phyloP scores from a whole-genome alignment of 2,888 invertebrate genomes.

The Apotomis betuletana region DNA sequence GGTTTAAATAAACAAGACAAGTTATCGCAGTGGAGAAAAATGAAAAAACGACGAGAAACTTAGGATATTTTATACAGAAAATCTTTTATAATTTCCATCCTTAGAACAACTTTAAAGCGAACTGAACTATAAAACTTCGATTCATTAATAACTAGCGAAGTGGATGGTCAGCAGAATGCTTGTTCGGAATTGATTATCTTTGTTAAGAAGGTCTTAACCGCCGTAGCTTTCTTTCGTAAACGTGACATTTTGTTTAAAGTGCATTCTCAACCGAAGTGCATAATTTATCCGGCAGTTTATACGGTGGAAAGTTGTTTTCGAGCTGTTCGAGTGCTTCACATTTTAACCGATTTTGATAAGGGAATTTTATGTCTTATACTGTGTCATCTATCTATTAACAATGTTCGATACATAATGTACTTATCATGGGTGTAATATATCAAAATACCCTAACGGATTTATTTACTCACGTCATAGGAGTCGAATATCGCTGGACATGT shows the following conservation, averaged over 20 bases:
- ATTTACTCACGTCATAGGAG: too few relatives aligned
- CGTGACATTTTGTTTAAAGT: too few relatives aligned
- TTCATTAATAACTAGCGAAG: conserved; percentile 60
- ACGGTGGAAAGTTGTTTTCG: conserved; percentile 26
- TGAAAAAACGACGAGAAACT: neutral
- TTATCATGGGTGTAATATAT: too few relatives aligned
- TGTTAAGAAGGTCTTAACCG: neutral
- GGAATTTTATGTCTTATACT: neutral
- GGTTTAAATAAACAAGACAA: conserved; percentile 1
- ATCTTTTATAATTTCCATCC: conserved; percentile 19
- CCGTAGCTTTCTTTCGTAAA: neutral
- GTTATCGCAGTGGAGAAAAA: neutral
- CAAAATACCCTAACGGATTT: too few relatives aligned
- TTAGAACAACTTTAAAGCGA: conserved; percentile 44
- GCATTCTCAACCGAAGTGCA: conserved; percentile 43
- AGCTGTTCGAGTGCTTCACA: neutral
- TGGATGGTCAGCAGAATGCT: conserved; percentile 54
- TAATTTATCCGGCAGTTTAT: conserved; percentile 44
- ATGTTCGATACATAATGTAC: too few relatives aligned
- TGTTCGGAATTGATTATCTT: conserved; percentile 59
- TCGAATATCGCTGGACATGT: too few relatives aligned
- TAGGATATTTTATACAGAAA: conserved; percentile 12
- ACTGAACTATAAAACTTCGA: conserved; percentile 51
- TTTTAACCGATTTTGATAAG: neutral
- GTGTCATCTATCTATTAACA: too few relatives aligned